Evolutionary conservation across 1,140 invertebrate species (phyloP).

Genomic region (Heliconius eleuchia): DNA sequence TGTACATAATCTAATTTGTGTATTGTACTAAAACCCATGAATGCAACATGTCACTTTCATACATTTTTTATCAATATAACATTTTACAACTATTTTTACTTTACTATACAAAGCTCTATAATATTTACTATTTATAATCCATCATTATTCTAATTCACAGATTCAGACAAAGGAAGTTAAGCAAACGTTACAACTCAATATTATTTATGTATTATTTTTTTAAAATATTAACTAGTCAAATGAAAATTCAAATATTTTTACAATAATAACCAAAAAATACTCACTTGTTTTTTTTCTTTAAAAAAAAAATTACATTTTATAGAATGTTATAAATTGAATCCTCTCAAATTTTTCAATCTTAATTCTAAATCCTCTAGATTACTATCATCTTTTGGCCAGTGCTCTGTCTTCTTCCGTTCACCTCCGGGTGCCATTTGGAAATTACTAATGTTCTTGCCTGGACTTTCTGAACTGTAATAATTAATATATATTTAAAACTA

Average conservation of each 20-base stretch:
- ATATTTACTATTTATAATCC: not conserved
- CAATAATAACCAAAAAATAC: not conserved
- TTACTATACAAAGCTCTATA: not conserved
- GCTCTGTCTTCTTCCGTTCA: slow-evolving; percentile 47
- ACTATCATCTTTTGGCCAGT: slow-evolving; percentile 41
- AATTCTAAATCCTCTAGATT: slow-evolving; percentile 52
- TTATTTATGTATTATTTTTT: too few species aligned
- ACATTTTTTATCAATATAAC: not conserved
- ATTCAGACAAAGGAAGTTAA: too few species aligned
- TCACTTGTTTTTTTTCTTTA: not conserved
- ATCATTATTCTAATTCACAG: not conserved
- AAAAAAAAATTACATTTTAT: not conserved
- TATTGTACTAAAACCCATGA: not conserved
- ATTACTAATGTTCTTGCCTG: slow-evolving; percentile 48
- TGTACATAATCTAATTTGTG: too few species aligned
- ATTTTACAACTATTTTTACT: not conserved
- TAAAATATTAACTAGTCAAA: too few species aligned
- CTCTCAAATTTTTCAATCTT: slow-evolving; percentile 55
- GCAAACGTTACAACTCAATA: too few species aligned
- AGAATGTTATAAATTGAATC: slow-evolving; percentile 50
- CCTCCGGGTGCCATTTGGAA: slow-evolving; percentile 72
- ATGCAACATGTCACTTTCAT: not conserved
- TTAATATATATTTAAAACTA: not conserved
- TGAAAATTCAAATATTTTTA: too few species aligned
- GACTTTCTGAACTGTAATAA: slow-evolving; percentile 51